Evolutionary conservation across 2,113 vertebrate species (phyloP), one percentile per base, ranked within the genome.

Genomic region (Pachypanchax playfairii): DNA sequence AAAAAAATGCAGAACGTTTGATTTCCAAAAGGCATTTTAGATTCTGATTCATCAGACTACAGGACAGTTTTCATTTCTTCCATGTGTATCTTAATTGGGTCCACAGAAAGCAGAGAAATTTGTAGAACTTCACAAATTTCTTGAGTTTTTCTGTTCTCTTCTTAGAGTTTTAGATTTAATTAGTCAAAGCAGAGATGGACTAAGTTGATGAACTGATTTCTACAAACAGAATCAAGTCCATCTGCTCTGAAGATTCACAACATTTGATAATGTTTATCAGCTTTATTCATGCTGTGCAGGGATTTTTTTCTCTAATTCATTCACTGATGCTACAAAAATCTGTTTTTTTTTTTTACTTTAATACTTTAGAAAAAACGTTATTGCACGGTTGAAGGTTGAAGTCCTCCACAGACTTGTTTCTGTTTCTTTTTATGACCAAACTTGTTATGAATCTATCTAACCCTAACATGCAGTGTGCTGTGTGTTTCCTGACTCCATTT

Each of bases 11-110:
- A n/a, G 9, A 14, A 48, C n/a, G 14, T 26, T 48, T 48, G 6
- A 48, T n/a, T 48, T 48, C 26, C 24, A 26, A 48, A 48, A 8
- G 28, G 46, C 26, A 49, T 49, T 49, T 49, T 5, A 29, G 26
- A 49, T 25, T 25, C 43, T 14, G 21, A 46, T 49, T 29, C 15
- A 49, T 49, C 47, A 49, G n/a, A 49, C 26, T 29, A 21, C 35
- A 36, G 14, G 38, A 39, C 38, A 2, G 13, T 47, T 47, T 47
- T 7, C 17, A 11, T 4, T 28, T 13, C 46, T 48, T 28, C 47
- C 7, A 29, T 28, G 9, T 49, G 15, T 2, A 49, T 4, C 25
- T 28, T 49, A 49, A 49, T 49, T 49, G 47, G 47, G 47, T 49
- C 47, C 47, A 49, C 25, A 49, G 47, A 49, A 48, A 48, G 24